Conservation (phyloP, 2,113 vertebrate species). For the Aspiorhynchus laticeps region DNA sequence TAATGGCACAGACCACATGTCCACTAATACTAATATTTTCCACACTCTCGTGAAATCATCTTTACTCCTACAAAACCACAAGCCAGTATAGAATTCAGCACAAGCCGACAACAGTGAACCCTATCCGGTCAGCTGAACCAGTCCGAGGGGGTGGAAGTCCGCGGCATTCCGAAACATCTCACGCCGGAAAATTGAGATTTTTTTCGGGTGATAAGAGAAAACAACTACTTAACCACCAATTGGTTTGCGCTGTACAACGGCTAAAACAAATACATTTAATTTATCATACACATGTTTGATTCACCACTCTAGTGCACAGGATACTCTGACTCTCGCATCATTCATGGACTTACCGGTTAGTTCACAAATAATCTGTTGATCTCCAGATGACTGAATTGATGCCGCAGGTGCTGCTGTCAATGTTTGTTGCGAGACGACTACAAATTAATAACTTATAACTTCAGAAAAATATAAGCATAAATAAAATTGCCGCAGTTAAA, state of each 20-base stretch:
- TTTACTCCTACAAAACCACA: background rate
- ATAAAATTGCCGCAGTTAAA: background rate
- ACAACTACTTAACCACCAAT: background rate
- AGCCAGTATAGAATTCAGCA: background rate
- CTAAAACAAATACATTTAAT: background rate
- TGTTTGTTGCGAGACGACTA: constrained; percentile 7
- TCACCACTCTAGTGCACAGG: background rate
- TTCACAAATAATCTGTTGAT: constrained; percentile 16
- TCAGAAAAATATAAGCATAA: background rate
- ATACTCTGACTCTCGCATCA: background rate
- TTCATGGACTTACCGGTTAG: constrained; percentile 13
- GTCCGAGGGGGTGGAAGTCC: background rate
- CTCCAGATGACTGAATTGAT: background rate
- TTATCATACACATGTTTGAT: background rate
- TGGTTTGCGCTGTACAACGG: background rate
- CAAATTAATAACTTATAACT: background rate
- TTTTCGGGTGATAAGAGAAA: background rate
- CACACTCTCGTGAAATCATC: background rate
- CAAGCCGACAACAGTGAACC: background rate
- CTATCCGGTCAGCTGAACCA: too few species aligned
- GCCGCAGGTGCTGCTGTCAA: background rate
- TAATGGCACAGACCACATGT: background rate
- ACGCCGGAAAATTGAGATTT: background rate
- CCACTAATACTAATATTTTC: background rate
- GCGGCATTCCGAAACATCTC: background rate